A percentile compares a stretch with the other conserved stretches of the same genome.
Conservation (phyloP, 2,113 vertebrate species). For the Thermophis baileyi region DNA sequence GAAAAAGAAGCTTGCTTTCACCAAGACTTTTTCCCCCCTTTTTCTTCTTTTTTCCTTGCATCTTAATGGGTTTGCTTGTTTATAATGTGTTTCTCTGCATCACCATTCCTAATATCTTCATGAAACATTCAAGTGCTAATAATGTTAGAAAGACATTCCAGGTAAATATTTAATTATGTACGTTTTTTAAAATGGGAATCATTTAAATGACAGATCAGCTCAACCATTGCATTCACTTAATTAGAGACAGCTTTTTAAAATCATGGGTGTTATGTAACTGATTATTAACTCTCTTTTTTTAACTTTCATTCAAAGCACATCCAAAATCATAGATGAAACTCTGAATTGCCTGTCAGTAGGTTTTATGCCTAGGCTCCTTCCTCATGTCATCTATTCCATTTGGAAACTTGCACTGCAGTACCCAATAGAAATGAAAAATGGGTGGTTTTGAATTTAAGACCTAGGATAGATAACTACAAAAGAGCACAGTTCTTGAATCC, state of each 20-base stretch:
- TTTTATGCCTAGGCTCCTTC: not conserved
- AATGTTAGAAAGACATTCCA: slow-evolving; percentile 39
- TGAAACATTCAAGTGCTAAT: slow-evolving; percentile 43
- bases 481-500: not conserved
- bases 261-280: slow-evolving; percentile 42
- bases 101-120: not conserved
- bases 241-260: slow-evolving; percentile 44
- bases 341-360: accelerated
- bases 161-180: slow-evolving; percentile 64
- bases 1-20: not conserved
- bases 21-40: not conserved
- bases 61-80: accelerated
- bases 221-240: slow-evolving; percentile 50
- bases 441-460: not conserved
- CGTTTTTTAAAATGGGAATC: slow-evolving; percentile 36
- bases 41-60: not conserved
- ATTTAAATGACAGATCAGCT: slow-evolving; percentile 54
- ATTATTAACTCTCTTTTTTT: slow-evolving; percentile 31
- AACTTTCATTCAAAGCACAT: slow-evolving; percentile 7
- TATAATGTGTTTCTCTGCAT: slow-evolving; percentile 4
- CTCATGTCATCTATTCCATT: not conserved
- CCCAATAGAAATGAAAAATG: not conserved
- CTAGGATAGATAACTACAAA: not conserved
- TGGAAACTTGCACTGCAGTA: not conserved
- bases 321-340: accelerated